Evolutionary conservation across 1,140 invertebrate genomes (phyloP), one percentile per base, ranked within the genome.

Genomic region (Belonocnema kinseyi): DNA sequence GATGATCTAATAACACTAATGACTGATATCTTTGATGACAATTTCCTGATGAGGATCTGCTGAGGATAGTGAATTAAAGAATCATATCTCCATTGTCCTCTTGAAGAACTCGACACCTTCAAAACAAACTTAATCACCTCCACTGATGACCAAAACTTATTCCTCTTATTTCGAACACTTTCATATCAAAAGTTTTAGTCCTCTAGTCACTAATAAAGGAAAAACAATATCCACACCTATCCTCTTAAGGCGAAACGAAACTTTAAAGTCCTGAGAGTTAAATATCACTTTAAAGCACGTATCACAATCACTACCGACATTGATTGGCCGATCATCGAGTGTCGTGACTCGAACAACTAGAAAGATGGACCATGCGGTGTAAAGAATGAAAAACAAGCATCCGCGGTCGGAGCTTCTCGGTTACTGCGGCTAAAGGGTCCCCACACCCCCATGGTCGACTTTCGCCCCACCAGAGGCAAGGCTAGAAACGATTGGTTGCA

Each of bases 401-500:
- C 76, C 85, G 80, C 85, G 83, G 73, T 84, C 84, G 85, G 83
- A 83, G 87, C 83, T 77, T 81, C 82, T 72, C 83, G 83, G 81
- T 81, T 81, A 88, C 87, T 88, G 85, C 52, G 82, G 79, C 61
- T 72, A 54, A 71, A 80, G 73, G 51, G 66, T 83, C 83, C 87
- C 84, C 87, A 86, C 83, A 87, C 85, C 86, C 84, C 77, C 50
- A 79, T 73, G 54, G 46, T 56, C 46, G 61, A 40, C 52, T 56
- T 70, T 26, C 6, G 66, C 84, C 84, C 82, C 80, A 77, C 80
- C 77, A 33, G 26, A 4, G 51, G 19, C 21, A 16, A 14, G 21
- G 3, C 75, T 21, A 54, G 74, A 76, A 83, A 78, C 74, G 19
- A 75, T 75, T 76, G 76, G 74, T 50, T 70, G 77, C 52, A 74